Evolutionary conservation across 2,797 vertebrate species (phyloP), one percentile per base, ranked within the genome.

Genomic region (Dendrocincla fuliginosa): DNA sequence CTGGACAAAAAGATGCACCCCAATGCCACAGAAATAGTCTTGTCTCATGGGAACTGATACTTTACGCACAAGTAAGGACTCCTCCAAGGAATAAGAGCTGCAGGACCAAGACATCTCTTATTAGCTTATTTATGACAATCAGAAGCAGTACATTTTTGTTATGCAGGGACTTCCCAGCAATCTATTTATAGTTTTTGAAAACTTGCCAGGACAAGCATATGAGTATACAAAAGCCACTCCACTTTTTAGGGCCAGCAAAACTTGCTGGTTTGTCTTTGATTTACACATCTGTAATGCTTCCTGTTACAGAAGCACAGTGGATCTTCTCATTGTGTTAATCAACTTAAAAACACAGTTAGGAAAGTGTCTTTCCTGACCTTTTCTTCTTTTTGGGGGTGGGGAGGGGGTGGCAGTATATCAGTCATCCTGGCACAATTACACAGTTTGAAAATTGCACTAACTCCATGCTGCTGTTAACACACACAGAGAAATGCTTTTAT

Each of bases 141-240:
- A 95, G 56, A 60, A 60, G 77, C 59, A 80, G 35, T 39, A 61
- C 60, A 93, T 78, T 95, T 94, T 84, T 92, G 60, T 91, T 92
- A 93, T 83, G 46, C 89, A 69, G 56, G 93, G 95, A 91, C 91
- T 87, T 96, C 94, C 96, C 93, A 96, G 78, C 65, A 73, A 93
- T 90, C 93, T 97, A 96, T 97, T 97, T 97, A 97, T 93, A 97
- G 82, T 33, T 71, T 71, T 37, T 96, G 97, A 96, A 95, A 63
- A 41, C 3, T 5, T 78, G 93, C 96, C 96, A 97, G 96, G 82
- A 80, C 63, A 96, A 96, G 95, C 82, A 76, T 52, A 89, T 44
- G 90, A 94, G 53, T 73, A 94, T 77, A 93, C 86, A 93, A 96
- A 82, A 89, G 73, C 80, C 56, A 70, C 55, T 64, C 70, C 81